Evolutionary conservation across 2,888 invertebrate species (phyloP).

Genomic region (Caenorhabditis sinica): DNA sequence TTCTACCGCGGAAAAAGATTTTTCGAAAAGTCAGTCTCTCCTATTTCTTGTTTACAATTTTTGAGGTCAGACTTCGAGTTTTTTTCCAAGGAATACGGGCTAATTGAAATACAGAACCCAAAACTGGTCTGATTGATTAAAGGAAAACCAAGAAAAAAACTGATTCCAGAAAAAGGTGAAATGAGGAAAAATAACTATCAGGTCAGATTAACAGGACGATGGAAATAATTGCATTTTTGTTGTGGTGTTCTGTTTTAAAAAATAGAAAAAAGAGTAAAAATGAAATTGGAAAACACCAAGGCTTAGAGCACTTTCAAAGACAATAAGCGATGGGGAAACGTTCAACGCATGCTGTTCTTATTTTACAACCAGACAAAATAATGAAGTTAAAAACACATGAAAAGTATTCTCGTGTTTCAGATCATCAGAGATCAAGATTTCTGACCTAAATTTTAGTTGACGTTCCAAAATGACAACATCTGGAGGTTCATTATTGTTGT

Average conservation of each 20-base stretch:
- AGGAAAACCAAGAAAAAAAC: neutral
- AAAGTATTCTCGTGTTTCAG: neutral
- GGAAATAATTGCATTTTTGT: constrained; percentile 31
- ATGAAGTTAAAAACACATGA: neutral
- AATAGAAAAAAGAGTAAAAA: neutral
- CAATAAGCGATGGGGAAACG: neutral
- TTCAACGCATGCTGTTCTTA: constrained; percentile 18
- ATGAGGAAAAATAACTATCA: constrained; percentile 2
- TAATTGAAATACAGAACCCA: constrained; percentile 13
- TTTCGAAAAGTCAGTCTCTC: neutral
- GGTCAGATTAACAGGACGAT: constrained; percentile 30
- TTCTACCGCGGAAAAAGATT: constrained; percentile 1
- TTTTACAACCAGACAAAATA: constrained; percentile 12
- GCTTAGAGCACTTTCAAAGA: constrained; percentile 25
- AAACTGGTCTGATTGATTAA: constrained; percentile 15
- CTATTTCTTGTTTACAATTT: neutral
- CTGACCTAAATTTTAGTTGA: too few species aligned
- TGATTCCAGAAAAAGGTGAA: neutral
- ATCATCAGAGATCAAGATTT: neutral
- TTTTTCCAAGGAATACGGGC: neutral
- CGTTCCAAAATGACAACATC: too few species aligned
- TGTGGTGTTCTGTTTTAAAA: constrained; percentile 33
- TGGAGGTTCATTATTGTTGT: too few species aligned
- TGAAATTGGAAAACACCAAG: constrained; percentile 13
- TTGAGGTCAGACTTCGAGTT: neutral